These are phyloP conservation scores for Edolisoma coerulescens DNA, from an alignment of 2,113 vertebrate species.

Conservation along the genomic window DNA sequence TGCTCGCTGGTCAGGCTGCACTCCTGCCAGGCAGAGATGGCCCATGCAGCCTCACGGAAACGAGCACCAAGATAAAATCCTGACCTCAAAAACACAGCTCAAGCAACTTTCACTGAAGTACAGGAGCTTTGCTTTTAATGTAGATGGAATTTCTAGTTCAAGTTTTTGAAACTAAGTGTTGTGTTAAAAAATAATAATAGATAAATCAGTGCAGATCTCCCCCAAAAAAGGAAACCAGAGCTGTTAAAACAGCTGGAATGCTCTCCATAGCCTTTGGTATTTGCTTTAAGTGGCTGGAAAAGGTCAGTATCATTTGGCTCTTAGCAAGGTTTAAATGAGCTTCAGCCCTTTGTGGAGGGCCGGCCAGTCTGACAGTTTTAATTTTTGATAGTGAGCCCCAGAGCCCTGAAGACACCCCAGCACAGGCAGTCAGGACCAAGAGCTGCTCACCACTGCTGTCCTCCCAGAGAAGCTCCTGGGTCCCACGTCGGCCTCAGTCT, in stretches of 20 bases:
- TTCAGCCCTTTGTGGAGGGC: neutral
- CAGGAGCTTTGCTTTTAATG: neutral
- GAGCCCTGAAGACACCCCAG: neutral
- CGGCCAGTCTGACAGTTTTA: neutral
- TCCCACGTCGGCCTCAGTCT: accelerated
- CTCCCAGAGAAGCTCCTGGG: neutral
- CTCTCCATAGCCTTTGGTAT: neutral
- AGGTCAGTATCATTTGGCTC: neutral
- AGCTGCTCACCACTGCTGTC: accelerated
- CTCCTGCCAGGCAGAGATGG: neutral
- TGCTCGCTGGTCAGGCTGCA: neutral
- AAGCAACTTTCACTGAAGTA: neutral
- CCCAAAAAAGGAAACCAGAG: neutral
- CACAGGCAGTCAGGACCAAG: accelerated
- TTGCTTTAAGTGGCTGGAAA: neutral
- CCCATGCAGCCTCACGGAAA: neutral
- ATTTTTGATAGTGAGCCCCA: neutral
- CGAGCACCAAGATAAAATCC: neutral
- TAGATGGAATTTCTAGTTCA: neutral
- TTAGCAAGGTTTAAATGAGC: neutral
- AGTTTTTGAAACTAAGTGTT: neutral
- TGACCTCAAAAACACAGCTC: neutral
- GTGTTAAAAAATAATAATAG: neutral
- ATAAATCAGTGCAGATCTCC: neutral
- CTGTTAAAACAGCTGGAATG: neutral